Base-by-base conservation (phyloP, 2,113 vertebrate species). In the Lophius piscatorius region DNA sequence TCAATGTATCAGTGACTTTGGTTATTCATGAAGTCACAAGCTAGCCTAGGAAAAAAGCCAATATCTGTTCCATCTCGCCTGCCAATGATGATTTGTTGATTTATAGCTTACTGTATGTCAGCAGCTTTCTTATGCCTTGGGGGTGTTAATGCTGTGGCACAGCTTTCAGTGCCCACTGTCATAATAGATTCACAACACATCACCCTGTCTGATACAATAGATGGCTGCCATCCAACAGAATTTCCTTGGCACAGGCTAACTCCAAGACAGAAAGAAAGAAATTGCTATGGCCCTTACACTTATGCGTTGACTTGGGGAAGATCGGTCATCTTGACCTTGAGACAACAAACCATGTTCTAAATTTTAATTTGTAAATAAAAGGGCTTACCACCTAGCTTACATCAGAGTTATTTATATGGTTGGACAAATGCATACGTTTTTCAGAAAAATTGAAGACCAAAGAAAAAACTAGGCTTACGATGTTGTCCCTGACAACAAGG, bases 21-120 rank as follows among this genome's bases (percentile, higher is more conserved):
- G 35, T 60, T 60, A 70, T 49, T 64, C 73, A 64, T 65, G 29
- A 48, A 35, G 41, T 41, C n/a, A 21, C 36, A 54, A n/a, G 51
- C 23, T 20, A 1, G 28, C 34, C 29, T 51, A 62, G 62, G 48
- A 21, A 6, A 16, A 17, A 14, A 38, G 50, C 74, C 62, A 63
- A 21, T 36, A 26, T 40, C 31, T 49, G 38, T 14, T 61, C 26
- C 49, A 61, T 62, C 42, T 46, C 23, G 26, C 31, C 45, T 57
- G 56, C 60, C 56, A 47, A 60, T 56, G 62, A 14, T 13, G 17
- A 40, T 65, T 71, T 58, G 67, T 57, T 41, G 39, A 57, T n/a
- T 50, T 54, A 2, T 35, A 23, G 31, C 21, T 44, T 21, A 24
- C 20, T 70, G 26, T 20, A 56, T 26, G 55, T 70, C 61, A 56